A percentile compares a stretch with the other conserved stretches of the same genome.
These are phyloP conservation scores for Eulemur mongoz DNA, from an alignment of 2,797 vertebrate genomes.

Conservation along the genomic window DNA sequence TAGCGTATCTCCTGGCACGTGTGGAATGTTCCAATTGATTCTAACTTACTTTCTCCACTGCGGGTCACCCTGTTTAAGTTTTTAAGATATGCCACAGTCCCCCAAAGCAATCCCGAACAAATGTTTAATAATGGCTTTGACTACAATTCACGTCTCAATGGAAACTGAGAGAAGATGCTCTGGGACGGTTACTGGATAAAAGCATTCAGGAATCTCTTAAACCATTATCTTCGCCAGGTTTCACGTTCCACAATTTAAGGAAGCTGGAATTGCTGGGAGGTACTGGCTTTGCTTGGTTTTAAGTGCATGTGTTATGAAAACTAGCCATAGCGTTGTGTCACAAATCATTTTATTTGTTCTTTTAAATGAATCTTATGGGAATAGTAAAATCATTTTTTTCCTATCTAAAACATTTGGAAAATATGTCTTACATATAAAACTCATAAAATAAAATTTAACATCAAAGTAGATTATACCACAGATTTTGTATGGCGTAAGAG, in stretches of 20 bases:
- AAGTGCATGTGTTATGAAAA: background rate
- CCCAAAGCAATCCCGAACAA: background rate
- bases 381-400: background rate
- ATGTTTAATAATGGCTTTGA: background rate
- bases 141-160: background rate
- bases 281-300: background rate
- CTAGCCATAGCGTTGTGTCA: background rate
- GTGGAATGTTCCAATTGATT: background rate
- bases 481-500: background rate
- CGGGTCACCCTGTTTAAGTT: background rate
- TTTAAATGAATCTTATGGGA: background rate
- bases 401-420: slow-evolving; percentile 9
- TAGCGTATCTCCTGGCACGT: background rate
- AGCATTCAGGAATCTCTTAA: background rate
- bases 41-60: background rate
- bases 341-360: background rate
- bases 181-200: background rate
- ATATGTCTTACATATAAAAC: background rate
- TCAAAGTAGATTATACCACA: background rate
- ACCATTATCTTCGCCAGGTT: background rate
- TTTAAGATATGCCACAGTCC: background rate
- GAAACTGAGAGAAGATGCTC: background rate
- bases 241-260: background rate
- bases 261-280: background rate
- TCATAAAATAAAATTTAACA: background rate